Percentiles rank a stretch among this genome's conserved stretches.
phyloP scores from a whole-genome alignment of 2,113 vertebrate species.

The Apteryx owenii region DNA sequence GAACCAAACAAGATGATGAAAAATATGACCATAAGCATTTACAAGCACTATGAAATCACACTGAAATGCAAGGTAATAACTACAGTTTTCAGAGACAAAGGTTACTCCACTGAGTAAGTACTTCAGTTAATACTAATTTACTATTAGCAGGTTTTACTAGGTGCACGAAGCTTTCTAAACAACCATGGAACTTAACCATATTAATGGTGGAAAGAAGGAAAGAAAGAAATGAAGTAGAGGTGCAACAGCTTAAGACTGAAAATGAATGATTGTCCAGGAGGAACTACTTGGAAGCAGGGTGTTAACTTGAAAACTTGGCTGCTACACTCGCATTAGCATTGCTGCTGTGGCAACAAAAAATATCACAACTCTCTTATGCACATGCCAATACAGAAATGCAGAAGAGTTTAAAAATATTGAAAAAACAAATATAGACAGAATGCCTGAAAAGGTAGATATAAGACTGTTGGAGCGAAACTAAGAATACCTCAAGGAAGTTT shows the following conservation, averaged over 20 bases:
- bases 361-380: background rate
- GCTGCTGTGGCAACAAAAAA: background rate
- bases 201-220: background rate
- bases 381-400: background rate
- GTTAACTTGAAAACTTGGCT: background rate
- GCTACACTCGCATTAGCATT: background rate
- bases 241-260: background rate
- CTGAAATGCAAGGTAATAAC: background rate
- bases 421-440: background rate
- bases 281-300: background rate
- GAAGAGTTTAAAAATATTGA: background rate
- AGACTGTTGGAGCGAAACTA: background rate
- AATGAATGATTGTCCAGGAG: background rate
- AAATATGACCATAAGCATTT: background rate
- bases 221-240: background rate
- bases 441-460: background rate
- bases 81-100: background rate
- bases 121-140: background rate
- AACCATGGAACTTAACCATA: background rate
- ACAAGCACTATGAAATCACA: background rate
- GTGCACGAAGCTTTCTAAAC: background rate
- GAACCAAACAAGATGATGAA: background rate
- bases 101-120: background rate
- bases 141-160: background rate
- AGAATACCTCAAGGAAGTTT: background rate